Base-by-base conservation (phyloP, 2,797 vertebrate species). In the Microctenopoma stevenorrisi region DNA sequence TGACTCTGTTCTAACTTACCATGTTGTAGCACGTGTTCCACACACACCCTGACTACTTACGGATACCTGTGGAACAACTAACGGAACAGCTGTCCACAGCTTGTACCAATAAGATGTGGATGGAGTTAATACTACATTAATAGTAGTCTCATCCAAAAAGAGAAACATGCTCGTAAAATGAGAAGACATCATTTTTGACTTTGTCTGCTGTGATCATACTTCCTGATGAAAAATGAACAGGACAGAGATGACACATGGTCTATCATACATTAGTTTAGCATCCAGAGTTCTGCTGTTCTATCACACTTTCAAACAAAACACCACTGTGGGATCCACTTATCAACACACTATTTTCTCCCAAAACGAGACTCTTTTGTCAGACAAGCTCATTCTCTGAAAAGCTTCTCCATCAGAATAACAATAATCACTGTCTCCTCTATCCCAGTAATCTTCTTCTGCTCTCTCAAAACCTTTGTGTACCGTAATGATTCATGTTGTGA, bases 401-500 rank as follows among this genome's bases (percentile, higher is more conserved):
- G 50, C 49, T 42, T 63, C 44, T 51, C 15, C 38, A 53, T 68
- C 46, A 78, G 50, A 60, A 62, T 18, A 53, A 51, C 37, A 68
- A 44, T 63, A 57, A 69, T 26, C 53, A 42, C 16, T 13, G 14
- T 35, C 30, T 18, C 25, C 50, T 65, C 15, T 28, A 30, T 30
- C 38, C 37, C 16, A 7, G 26, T 59, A 57, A 79, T 62, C 35
- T 64, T 64, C 51, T 9, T 64, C 58, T 66, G 13, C 11, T 16
- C 10, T 16, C 16, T 65, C 35, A 38, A 53, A 57, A 58, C 43
- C 61, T 79, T 61, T 66, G 62, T 64, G 12, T 48, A 38, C 59
- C 22, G 26, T 35, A 54, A 62, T 73, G 70, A 73, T 61, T 77
- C 56, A 2, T 70, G 49, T 69, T 68, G n/a, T 57, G 61, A 69